Evolutionary conservation across 1,140 invertebrate genomes (phyloP).

Genomic region (Triops longicaudatus): DNA sequence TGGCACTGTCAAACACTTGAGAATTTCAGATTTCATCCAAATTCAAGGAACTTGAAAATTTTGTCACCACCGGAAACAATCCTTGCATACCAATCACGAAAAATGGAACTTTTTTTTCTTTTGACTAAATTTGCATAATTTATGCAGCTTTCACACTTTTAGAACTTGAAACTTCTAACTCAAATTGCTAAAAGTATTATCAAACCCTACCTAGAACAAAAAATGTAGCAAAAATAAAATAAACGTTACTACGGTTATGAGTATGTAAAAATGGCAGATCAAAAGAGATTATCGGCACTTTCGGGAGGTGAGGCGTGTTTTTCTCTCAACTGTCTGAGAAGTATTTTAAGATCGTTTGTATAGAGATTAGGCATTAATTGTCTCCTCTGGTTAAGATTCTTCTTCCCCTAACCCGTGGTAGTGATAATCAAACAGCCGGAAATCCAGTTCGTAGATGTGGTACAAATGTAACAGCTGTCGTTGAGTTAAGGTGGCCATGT

Average conservation of each 20-base stretch:
- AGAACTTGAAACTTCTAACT: too few relatives aligned
- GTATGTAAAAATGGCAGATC: too few relatives aligned
- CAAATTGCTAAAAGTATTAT: too few relatives aligned
- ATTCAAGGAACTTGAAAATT: not conserved
- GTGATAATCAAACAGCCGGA: conserved; percentile 66
- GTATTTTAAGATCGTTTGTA: not conserved
- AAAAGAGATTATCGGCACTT: too few relatives aligned
- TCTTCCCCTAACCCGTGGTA: conserved; percentile 21
- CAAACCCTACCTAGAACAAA: too few relatives aligned
- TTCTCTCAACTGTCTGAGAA: too few relatives aligned
- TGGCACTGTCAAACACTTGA: not conserved
- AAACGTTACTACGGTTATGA: too few relatives aligned
- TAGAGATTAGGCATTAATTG: not conserved
- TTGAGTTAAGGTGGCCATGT: conserved; percentile 61
- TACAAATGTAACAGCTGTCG: conserved; percentile 59
- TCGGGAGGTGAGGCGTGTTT: too few relatives aligned
- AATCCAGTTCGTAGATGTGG: conserved; percentile 66
- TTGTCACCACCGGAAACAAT: not conserved
- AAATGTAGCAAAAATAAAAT: too few relatives aligned
- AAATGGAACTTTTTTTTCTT: not conserved
- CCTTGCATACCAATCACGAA: not conserved
- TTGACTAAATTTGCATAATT: not conserved
- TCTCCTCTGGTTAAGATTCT: not conserved
- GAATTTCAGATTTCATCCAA: not conserved
- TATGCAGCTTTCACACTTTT: too few relatives aligned